A percentile compares a stretch with the other conserved stretches of the same genome.
These are phyloP conservation scores for Dasysyrphus albostriatus DNA, from an alignment of 2,888 invertebrate genomes.

Conservation along the genomic window DNA sequence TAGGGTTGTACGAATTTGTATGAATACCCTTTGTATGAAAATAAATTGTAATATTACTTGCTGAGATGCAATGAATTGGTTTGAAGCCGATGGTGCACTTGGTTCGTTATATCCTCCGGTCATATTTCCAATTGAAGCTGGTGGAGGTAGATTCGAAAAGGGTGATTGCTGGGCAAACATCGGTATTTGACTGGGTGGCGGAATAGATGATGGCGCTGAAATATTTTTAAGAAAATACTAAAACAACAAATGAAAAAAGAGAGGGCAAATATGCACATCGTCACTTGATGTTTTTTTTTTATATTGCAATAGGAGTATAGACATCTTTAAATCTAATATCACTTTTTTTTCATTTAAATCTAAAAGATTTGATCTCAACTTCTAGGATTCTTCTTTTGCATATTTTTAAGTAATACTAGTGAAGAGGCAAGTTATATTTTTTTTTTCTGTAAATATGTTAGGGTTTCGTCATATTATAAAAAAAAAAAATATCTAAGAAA, in stretches of 20 bases:
- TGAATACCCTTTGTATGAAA: no score
- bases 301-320: no score
- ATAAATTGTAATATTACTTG: constrained; percentile 42
- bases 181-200: constrained; percentile 79
- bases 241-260: neutral
- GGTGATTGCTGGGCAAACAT: constrained; percentile 83
- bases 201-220: constrained; percentile 56
- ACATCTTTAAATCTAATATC: no score
- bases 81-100: constrained; percentile 47
- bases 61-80: constrained; percentile 66
- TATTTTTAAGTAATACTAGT: no score
- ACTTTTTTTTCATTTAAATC: no score
- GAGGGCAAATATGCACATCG: neutral
- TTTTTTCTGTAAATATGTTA: no score
- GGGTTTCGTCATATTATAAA: no score
- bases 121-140: constrained; percentile 83
- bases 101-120: constrained; percentile 44
- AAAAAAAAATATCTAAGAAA: no score
- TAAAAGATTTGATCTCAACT: no score
- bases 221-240: neutral
- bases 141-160: constrained; percentile 83
- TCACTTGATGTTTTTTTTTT: neutral
- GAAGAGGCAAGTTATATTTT: no score
- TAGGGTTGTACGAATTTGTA: no score
- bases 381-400: no score